Percentiles rank a stretch among this genome's conserved stretches.
phyloP scores from a whole-genome alignment of 2,797 vertebrate genomes.

The Heteromormyrus szaboi region DNA sequence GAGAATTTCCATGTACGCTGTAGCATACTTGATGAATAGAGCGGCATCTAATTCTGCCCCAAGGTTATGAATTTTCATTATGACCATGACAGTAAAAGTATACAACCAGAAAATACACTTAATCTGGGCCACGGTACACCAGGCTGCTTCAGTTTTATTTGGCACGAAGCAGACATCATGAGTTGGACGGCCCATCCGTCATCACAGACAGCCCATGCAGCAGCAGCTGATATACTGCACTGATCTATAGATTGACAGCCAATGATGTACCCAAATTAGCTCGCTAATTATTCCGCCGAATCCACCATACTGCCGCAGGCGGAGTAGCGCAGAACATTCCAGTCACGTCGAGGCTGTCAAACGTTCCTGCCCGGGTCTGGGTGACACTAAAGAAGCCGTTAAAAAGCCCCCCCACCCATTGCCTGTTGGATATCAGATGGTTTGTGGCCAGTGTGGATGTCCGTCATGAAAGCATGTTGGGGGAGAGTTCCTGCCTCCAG shows the following conservation, averaged over 20 bases:
- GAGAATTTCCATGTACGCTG: neutral
- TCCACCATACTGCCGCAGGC: neutral
- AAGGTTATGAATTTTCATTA: neutral
- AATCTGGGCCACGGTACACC: neutral
- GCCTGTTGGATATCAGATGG: neutral
- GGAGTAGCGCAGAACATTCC: neutral
- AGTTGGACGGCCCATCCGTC: neutral
- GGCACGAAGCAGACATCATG: neutral
- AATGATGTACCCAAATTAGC: neutral
- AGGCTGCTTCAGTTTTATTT: neutral
- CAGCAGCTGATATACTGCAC: neutral
- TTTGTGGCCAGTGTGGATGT: neutral
- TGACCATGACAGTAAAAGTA: neutral
- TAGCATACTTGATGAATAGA: neutral
- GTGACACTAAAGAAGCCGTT: neutral
- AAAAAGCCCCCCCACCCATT: neutral
- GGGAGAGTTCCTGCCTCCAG: neutral
- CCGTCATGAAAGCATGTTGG: neutral
- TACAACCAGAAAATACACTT: neutral
- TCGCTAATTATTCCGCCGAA: neutral
- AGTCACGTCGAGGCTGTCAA: neutral
- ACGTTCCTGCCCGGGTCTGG: neutral
- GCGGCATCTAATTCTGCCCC: neutral
- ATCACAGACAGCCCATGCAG: neutral
- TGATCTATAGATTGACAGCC: neutral